phyloP scores from a whole-genome alignment of 2,888 invertebrate genomes.

The Ramazzottius varieornatus region DNA sequence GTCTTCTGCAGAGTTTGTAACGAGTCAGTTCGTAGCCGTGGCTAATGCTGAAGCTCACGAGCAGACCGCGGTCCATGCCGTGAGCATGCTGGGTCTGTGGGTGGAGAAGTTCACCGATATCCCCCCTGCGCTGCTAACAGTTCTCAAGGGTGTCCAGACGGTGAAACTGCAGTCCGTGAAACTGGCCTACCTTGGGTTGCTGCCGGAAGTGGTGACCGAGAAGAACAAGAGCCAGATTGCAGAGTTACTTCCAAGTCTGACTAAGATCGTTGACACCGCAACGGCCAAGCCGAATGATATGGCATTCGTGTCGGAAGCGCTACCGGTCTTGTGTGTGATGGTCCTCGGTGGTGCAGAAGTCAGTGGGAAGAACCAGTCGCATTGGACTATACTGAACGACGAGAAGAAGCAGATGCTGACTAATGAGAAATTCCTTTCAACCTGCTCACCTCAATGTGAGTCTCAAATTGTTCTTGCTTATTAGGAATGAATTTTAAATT shows the following conservation, averaged over 20 bases:
- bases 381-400: conserved; percentile 42
- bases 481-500: not conserved
- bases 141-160: too few species aligned
- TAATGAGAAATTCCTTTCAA: conserved; percentile 47
- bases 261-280: conserved; percentile 46
- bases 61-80: conserved; percentile 50
- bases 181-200: too few species aligned
- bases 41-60: conserved; percentile 41
- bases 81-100: conserved; percentile 58
- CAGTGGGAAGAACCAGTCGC: not conserved
- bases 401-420: conserved; percentile 50
- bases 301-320: not conserved
- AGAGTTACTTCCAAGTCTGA: conserved; percentile 34
- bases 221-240: too few species aligned
- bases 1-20: not conserved
- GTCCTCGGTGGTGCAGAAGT: not conserved
- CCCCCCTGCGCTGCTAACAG: not conserved
- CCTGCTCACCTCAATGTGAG: conserved; percentile 39
- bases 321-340: not conserved
- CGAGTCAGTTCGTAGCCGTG: not conserved
- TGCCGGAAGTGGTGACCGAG: too few species aligned
- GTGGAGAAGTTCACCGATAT: conserved; percentile 31
- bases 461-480: conserved; percentile 5
- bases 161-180: not conserved
- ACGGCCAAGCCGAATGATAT: conserved; percentile 33